Evolutionary conservation across 2,797 vertebrate genomes (phyloP), one percentile per base, ranked within the genome.

Genomic region (Falco peregrinus): DNA sequence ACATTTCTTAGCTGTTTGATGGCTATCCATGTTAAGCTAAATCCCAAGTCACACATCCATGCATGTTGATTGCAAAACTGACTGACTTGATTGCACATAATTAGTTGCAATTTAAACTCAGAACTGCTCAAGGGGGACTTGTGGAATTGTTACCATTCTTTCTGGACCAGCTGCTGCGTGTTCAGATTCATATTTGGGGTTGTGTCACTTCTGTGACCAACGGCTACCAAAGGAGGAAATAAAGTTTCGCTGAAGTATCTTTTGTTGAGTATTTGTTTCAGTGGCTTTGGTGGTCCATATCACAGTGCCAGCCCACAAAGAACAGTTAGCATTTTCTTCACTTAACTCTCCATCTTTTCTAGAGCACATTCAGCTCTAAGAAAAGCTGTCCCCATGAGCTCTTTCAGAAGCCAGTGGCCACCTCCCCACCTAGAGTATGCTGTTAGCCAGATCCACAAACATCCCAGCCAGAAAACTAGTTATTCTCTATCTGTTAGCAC

Each of bases 91-190:
- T 54, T 75, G 43, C 37, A 56, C 0, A 0, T 39, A 78, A 57
- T 70, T 51, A 89, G n/a, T 63, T 75, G 48, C 33, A 53, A 59
- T 53, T 63, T 92, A 80, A 83, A 97, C 97, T 98, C 97, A 98
- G 98, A 89, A 78, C 95, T 74, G 96, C 98, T 95, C 98, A 98
- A 39, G 97, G 98, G 65, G 98, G 98, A 69, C 98, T 98, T 75
- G 97, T 97, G 98, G 98, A 96, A 98, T 98, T 85, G 96, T 98
- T 90, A 98, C 98, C 54, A 94, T 98, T 84, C 98, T 98, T 95
- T 98, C 98, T 93, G 98, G 98, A 97, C 98, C 98, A 97, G 96
- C 96, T 64, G 87, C 89, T 92, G 98, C 98, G 98, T 98, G 83
- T 83, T 95, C 93, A 97, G 84, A 76, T 81, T 50, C 21, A 3